Evolutionary conservation across 2,797 vertebrate species (phyloP).

Genomic region (Vireo griseus): DNA sequence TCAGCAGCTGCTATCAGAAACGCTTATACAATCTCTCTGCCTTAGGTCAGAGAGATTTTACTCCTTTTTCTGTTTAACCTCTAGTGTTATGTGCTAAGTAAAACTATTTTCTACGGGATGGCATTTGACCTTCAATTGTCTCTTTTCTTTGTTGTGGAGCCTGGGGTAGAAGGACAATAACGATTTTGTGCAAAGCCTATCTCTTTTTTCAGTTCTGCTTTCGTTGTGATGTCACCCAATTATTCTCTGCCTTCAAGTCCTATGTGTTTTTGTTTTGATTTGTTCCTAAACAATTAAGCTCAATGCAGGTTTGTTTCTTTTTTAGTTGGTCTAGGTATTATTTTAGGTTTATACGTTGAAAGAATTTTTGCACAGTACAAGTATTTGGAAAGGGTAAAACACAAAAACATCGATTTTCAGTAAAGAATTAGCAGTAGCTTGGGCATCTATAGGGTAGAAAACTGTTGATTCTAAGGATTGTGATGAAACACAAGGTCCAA

Average conservation of each 20-base stretch:
- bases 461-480: neutral
- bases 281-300: neutral
- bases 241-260: neutral
- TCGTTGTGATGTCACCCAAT: neutral
- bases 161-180: neutral
- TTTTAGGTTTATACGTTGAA: neutral
- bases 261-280: neutral
- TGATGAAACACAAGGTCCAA: neutral
- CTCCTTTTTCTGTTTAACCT: neutral
- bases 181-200: neutral
- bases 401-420: neutral
- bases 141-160: neutral
- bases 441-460: neutral
- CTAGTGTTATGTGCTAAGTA: neutral
- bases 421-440: neutral
- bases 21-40: neutral
- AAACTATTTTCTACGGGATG: neutral
- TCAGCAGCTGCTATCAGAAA: neutral
- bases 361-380: neutral
- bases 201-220: neutral
- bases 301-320: neutral
- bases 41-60: neutral
- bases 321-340: rapidly evolving
- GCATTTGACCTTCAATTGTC: neutral
- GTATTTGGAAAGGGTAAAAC: rapidly evolving